Conservation (phyloP, 23 tunicate species). For the Corella eumyota region DNA sequence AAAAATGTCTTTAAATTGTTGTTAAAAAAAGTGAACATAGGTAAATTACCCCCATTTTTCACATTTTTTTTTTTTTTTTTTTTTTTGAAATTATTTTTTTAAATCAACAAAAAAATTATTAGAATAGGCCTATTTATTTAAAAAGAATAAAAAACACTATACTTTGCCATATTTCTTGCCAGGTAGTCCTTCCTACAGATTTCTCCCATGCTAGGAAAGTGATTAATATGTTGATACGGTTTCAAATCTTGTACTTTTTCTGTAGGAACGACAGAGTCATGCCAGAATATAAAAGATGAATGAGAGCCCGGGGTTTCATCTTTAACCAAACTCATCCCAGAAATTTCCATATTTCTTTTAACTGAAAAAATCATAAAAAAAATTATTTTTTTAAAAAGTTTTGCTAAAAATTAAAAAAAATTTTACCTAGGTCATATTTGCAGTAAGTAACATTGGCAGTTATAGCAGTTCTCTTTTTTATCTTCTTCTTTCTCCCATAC, state of each 20-base stretch:
- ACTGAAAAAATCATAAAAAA: slow-evolving; percentile 20
- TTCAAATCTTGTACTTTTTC: slow-evolving; percentile 62
- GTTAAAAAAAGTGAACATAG: no score
- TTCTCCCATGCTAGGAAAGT: slow-evolving; percentile 86
- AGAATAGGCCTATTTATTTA: neutral
- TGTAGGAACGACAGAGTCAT: slow-evolving; percentile 48
- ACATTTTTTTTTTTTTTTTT: no score
- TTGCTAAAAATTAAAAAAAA: neutral
- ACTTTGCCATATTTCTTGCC: slow-evolving; percentile 91
- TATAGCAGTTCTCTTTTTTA: slow-evolving; percentile 17
- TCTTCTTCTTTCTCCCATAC: slow-evolving; percentile 23
- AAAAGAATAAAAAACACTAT: neutral
- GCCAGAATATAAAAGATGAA: slow-evolving; percentile 54
- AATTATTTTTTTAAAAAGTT: no score
- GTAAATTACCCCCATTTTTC: no score
- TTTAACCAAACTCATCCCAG: slow-evolving; percentile 18
- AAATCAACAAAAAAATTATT: neutral
- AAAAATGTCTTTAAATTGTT: no score
- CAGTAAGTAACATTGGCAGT: slow-evolving; percentile 58
- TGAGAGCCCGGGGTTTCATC: slow-evolving; percentile 21
- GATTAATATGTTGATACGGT: slow-evolving; percentile 69
- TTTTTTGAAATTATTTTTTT: neutral
- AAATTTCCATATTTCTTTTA: slow-evolving; percentile 30
- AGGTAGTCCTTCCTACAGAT: slow-evolving; percentile 74
- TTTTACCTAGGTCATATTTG: slow-evolving; percentile 76